These are phyloP conservation scores for Catostylus mosaicus DNA, from an alignment of 30 jellyfish, hydroid and myxozoan species.

Conservation along the genomic window DNA sequence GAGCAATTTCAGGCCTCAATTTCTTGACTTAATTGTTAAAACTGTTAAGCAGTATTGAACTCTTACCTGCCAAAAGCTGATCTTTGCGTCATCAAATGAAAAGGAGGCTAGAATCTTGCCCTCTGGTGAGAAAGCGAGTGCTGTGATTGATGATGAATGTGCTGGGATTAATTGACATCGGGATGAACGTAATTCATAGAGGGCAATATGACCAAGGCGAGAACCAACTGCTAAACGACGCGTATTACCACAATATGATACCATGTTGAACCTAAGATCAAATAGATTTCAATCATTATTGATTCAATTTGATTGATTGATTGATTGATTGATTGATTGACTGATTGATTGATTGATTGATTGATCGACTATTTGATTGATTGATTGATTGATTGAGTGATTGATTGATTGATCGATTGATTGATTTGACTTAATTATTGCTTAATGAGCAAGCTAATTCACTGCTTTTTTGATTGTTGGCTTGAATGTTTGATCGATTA, in stretches of 20 bases:
- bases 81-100: conserved; percentile 74
- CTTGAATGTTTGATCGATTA: no score
- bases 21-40: background rate
- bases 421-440: no score
- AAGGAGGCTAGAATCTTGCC: conserved; percentile 97
- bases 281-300: background rate
- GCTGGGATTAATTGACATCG: conserved; percentile 93
- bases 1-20: background rate
- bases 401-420: background rate
- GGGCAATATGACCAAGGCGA: conserved; percentile 93
- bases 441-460: no score
- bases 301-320: background rate
- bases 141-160: conserved; percentile 78
- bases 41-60: background rate
- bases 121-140: conserved; percentile 92
- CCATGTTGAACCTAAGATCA: conserved; percentile 82
- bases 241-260: conserved; percentile 86
- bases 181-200: conserved; percentile 92
- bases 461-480: no score
- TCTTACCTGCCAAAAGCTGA: conserved; percentile 95
- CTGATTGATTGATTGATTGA: background rate
- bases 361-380: background rate
- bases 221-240: conserved; percentile 99
- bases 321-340: background rate
- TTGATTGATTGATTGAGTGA: background rate